These are phyloP conservation scores for Sylvicapra grimmia DNA, from an alignment of 2,113 vertebrate species.

Conservation along the genomic window DNA sequence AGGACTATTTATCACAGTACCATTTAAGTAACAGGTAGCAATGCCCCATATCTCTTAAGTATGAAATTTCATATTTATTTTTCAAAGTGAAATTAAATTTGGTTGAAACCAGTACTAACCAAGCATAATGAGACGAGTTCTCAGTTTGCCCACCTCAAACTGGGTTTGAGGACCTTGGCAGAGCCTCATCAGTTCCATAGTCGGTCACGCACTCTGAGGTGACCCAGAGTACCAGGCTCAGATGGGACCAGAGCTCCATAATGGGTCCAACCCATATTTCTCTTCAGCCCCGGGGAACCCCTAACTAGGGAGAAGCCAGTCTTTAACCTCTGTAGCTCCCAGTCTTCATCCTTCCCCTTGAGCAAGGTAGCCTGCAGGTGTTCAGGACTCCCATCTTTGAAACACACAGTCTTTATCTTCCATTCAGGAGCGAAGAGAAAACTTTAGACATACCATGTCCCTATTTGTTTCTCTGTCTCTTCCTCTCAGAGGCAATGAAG, in stretches of 20 bases:
- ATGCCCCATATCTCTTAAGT: background rate
- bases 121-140: background rate
- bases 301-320: background rate
- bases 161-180: background rate
- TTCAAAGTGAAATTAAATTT: constrained; percentile 18
- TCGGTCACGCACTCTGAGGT: background rate
- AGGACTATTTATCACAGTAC: background rate
- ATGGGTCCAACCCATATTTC: background rate
- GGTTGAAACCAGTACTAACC: background rate
- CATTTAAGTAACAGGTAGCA: background rate
- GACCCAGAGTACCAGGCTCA: background rate
- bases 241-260: background rate
- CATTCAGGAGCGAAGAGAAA: background rate
- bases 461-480: background rate
- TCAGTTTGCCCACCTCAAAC: background rate
- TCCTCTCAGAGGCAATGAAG: background rate
- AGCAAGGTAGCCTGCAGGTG: background rate
- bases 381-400: background rate
- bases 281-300: background rate
- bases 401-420: background rate
- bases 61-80: background rate
- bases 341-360: background rate
- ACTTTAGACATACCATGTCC: background rate
- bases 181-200: background rate
- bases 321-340: background rate